A percentile compares a stretch with the other conserved stretches of the same genome.
phyloP scores from a whole-genome alignment of 2,797 vertebrate genomes.

The Jordanella pulchra region DNA sequence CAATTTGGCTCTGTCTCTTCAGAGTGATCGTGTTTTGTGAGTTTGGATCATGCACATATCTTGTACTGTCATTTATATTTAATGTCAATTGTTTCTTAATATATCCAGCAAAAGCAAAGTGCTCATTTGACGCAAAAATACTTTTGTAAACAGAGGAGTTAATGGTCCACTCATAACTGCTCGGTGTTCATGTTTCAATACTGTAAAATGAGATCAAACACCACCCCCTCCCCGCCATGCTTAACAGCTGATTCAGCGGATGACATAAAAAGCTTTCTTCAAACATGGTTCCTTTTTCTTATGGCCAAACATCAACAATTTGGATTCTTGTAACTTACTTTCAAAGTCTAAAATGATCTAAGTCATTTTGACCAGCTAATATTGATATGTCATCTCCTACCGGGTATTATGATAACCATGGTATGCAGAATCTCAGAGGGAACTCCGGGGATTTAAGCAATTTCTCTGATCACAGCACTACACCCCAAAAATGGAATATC shows the following conservation, averaged over 20 bases:
- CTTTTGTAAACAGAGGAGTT: background rate
- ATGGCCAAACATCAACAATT: too few species aligned
- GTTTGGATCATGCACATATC: background rate
- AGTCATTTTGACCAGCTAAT: too few species aligned
- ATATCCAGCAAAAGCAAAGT: background rate
- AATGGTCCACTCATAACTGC: background rate
- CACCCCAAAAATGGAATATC: too few species aligned
- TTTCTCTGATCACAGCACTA: too few species aligned
- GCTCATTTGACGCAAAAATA: background rate
- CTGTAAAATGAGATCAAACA: background rate
- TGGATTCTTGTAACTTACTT: too few species aligned
- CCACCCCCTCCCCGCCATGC: background rate
- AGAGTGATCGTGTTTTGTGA: background rate
- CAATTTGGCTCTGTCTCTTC: too few species aligned
- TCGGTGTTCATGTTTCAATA: background rate
- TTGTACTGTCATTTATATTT: background rate
- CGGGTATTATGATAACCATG: too few species aligned
- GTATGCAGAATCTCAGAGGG: too few species aligned
- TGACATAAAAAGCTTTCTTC: background rate
- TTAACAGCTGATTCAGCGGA: background rate
- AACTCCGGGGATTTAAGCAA: too few species aligned
- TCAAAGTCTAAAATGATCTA: too few species aligned
- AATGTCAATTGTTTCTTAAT: background rate
- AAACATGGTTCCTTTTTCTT: background rate
- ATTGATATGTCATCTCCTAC: too few species aligned